These are phyloP conservation scores for Hypercompe scribonia DNA, from an alignment of 2,888 invertebrate genomes.

Conservation along the genomic window DNA sequence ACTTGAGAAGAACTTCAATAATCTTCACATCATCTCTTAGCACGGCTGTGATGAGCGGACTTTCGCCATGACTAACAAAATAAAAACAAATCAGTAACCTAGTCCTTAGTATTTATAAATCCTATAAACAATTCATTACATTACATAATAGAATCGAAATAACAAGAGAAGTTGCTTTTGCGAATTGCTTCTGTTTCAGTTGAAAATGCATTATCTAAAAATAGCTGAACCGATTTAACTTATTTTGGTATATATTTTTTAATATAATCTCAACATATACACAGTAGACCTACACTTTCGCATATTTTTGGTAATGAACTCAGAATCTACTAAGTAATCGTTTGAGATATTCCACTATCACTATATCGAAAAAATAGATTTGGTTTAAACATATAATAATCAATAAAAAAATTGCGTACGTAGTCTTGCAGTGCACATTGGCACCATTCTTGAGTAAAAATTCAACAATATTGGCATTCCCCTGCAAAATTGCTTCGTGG, in stretches of 20 bases:
- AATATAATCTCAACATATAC: too few relatives aligned
- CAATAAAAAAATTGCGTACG: slow-evolving; percentile 56
- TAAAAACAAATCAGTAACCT: not conserved
- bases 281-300: too few relatives aligned
- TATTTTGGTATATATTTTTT: too few relatives aligned
- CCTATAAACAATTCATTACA: too few relatives aligned
- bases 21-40: slow-evolving; percentile 87
- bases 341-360: too few relatives aligned
- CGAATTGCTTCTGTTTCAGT: not conserved
- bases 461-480: slow-evolving; percentile 89
- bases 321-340: too few relatives aligned
- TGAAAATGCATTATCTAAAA: not conserved
- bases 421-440: slow-evolving; percentile 92
- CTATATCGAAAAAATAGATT: too few relatives aligned
- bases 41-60: slow-evolving; percentile 91
- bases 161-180: not conserved
- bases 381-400: not conserved
- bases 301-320: too few relatives aligned
- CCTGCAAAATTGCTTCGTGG: slow-evolving; percentile 92
- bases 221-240: not conserved
- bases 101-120: not conserved
- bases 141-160: not conserved
- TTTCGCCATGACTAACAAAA: slow-evolving; percentile 82
- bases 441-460: slow-evolving; percentile 92
- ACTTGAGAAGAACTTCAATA: slow-evolving; percentile 89